Conservation (phyloP, 2,888 invertebrate genomes). For the Hemistola chrysoprasaria region DNA sequence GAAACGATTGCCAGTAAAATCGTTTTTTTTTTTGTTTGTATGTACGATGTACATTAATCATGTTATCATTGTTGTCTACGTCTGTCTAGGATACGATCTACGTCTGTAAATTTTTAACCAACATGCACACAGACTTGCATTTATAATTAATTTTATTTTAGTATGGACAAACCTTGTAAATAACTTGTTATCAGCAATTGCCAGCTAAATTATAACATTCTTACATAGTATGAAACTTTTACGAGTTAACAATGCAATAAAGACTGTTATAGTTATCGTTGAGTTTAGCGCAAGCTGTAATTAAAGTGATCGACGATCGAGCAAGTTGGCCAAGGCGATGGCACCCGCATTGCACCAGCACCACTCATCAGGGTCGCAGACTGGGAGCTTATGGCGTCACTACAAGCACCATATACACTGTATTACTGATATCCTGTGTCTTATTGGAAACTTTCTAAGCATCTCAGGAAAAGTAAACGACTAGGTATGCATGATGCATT, state of each 20-base stretch:
- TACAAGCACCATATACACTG: constrained; percentile 35
- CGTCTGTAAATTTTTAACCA: too few relatives aligned
- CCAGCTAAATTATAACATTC: too few relatives aligned
- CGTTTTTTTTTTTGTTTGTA: too few relatives aligned
- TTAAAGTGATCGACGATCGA: constrained; percentile 26
- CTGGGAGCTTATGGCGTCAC: constrained; percentile 31
- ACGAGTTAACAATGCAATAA: constrained; percentile 10
- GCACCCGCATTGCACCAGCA: constrained; percentile 46
- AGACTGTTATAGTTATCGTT: constrained; percentile 1
- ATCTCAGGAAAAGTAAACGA: neutral
- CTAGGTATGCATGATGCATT: constrained; percentile 3
- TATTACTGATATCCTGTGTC: constrained; percentile 6
- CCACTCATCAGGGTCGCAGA: constrained; percentile 23
- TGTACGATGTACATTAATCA: constrained; percentile 3
- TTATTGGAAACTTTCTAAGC: constrained; percentile 1
- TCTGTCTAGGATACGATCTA: neutral
- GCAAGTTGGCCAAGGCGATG: constrained; percentile 41
- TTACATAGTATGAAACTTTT: constrained; percentile 1
- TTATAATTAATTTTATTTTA: too few relatives aligned
- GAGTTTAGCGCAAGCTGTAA: constrained; percentile 11
- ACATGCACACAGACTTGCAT: too few relatives aligned
- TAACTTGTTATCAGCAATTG: too few relatives aligned
- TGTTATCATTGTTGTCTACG: neutral
- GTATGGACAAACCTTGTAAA: too few relatives aligned
- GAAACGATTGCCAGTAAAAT: too few relatives aligned